These are phyloP conservation scores for Epinephelus fuscoguttatus DNA, from an alignment of 2,113 vertebrate species.

Conservation along the genomic window DNA sequence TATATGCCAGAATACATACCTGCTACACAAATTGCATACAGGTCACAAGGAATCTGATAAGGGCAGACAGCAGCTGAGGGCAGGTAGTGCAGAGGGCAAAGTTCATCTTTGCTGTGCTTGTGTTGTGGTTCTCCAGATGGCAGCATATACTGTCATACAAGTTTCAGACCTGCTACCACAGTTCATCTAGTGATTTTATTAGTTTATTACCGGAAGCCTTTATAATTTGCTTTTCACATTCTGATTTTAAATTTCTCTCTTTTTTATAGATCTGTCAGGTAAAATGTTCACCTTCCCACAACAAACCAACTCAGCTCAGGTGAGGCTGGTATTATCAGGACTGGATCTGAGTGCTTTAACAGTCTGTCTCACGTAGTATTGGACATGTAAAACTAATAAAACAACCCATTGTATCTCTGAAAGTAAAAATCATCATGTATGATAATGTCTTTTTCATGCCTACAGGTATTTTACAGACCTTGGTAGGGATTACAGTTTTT, in stretches of 20 bases:
- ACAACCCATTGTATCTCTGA: neutral
- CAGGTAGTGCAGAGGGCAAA: too few species aligned
- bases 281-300: conserved; percentile 71
- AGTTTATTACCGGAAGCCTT: too few species aligned
- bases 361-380: conserved; percentile 48
- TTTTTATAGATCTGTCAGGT: conserved; percentile 53
- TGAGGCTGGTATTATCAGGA: conserved; percentile 47
- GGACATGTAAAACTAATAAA: neutral
- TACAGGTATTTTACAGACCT: conserved; percentile 65
- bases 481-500: neutral
- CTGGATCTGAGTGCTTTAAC: conserved; percentile 24
- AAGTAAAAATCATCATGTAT: neutral
- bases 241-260: neutral
- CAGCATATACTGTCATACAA: too few species aligned
- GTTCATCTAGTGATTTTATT: neutral
- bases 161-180: too few species aligned
- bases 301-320: conserved; percentile 40
- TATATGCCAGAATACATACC: too few species aligned
- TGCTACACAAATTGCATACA: too few species aligned
- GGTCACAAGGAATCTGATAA: too few species aligned
- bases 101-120: too few species aligned
- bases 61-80: too few species aligned
- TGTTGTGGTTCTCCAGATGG: too few species aligned
- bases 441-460: neutral
- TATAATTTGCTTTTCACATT: too few species aligned